Conservation (phyloP, 2,888 invertebrate species). For the Platynereis dumerilii region DNA sequence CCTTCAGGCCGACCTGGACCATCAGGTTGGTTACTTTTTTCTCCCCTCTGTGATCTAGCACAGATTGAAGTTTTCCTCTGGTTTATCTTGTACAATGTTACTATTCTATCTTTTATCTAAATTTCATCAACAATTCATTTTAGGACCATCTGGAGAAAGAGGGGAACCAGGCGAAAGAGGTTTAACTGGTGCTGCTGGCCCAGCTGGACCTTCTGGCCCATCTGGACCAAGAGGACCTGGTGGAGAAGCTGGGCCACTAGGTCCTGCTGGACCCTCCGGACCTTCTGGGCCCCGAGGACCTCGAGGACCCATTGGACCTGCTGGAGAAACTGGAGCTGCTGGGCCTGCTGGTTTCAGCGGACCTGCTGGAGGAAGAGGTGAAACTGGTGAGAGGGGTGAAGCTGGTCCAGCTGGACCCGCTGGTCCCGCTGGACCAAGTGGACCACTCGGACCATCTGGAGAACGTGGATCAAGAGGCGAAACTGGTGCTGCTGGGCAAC, state of each 20-base stretch:
- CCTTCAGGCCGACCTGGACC: slow-evolving; percentile 68
- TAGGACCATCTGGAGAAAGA: neutral
- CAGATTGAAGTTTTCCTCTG: too few relatives aligned
- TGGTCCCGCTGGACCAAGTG: slow-evolving; percentile 25
- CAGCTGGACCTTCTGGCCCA: slow-evolving; percentile 27
- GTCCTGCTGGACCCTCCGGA: slow-evolving; percentile 15
- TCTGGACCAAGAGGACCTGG: slow-evolving; percentile 27
- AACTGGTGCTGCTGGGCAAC: slow-evolving; percentile 15
- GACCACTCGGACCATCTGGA: slow-evolving; percentile 12
- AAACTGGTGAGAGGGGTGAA: slow-evolving; percentile 23
- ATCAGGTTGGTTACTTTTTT: slow-evolving; percentile 67
- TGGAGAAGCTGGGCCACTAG: slow-evolving; percentile 23
- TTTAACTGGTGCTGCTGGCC: slow-evolving; percentile 27
- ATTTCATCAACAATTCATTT: neutral
- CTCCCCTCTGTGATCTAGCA: too few relatives aligned
- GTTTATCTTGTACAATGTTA: too few relatives aligned
- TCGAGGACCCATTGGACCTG: neutral
- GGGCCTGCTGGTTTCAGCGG: slow-evolving; percentile 22
- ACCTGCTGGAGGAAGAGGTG: slow-evolving; percentile 12
- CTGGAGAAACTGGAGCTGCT: slow-evolving; percentile 5
- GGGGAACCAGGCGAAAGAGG: slow-evolving; percentile 15
- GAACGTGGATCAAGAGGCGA: slow-evolving; percentile 5
- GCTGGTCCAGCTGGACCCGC: slow-evolving; percentile 28
- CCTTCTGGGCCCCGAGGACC: slow-evolving; percentile 39
- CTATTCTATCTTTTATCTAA: too few relatives aligned